phyloP scores from a whole-genome alignment of 2,888 invertebrate species.

The Sympetrum striolatum region DNA sequence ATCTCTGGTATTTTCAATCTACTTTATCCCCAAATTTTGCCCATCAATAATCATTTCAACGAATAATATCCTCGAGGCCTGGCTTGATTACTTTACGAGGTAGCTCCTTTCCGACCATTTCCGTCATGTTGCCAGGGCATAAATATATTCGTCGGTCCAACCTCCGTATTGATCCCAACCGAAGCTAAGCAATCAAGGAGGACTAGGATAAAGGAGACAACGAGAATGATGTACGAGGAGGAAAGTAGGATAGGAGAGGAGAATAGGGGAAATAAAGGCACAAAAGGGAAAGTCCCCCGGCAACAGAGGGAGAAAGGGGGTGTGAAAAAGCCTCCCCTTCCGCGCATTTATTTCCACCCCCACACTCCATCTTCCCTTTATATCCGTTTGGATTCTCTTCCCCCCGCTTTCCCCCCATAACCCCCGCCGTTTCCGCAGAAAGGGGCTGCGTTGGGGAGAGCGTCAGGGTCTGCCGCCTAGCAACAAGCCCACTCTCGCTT shows the following conservation, averaged over 20 bases:
- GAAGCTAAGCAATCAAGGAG: no score
- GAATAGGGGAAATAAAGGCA: background rate
- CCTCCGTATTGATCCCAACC: no score
- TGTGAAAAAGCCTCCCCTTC: background rate
- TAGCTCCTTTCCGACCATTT: no score
- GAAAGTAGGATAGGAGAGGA: background rate
- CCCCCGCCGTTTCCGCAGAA: background rate
- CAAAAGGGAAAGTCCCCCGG: background rate
- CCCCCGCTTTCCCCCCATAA: background rate
- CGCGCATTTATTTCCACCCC: background rate
- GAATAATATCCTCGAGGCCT: no score
- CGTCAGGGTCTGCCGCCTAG: conserved; percentile 35
- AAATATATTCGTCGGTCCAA: no score
- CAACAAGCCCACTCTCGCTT: background rate
- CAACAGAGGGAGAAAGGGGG: background rate
- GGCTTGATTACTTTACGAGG: no score
- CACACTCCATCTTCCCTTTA: background rate
- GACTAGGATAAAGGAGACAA: no score
- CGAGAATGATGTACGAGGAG: no score
- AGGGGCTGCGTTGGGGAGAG: background rate
- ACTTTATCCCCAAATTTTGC: no score
- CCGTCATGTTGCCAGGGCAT: no score
- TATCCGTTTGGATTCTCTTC: conserved; percentile 5
- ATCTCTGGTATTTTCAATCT: no score
- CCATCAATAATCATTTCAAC: no score